Conservation (phyloP, 1,140 invertebrate genomes). For the Meloidogyne chitwoodi region DNA sequence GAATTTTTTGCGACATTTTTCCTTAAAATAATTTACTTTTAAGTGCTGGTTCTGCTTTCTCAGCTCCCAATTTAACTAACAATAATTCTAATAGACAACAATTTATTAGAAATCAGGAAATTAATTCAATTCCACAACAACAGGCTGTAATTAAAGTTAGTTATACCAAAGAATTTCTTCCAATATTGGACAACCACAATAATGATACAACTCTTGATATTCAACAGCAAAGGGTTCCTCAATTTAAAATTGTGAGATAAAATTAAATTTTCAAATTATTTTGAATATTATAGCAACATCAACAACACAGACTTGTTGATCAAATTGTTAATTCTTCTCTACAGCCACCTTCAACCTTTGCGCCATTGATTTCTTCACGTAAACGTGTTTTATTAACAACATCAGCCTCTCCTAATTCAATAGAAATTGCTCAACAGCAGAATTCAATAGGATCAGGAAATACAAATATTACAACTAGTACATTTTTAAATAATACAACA, state of each 20-base stretch:
- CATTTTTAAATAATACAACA: not conserved
- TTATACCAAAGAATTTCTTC: constrained; percentile 10
- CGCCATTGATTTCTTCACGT: constrained; percentile 26
- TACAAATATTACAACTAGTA: not conserved
- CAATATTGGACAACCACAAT: not conserved
- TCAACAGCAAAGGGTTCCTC: not conserved
- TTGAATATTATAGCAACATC: not conserved
- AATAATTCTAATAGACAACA: not conserved
- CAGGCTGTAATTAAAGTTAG: constrained; percentile 23
- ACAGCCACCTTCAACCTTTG: not conserved
- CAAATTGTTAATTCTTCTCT: not conserved
- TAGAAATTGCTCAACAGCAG: not conserved
- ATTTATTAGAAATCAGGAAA: not conserved
- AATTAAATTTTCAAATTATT: not conserved
- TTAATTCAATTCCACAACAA: not conserved
- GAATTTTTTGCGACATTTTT: not conserved
- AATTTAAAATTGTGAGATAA: not conserved
- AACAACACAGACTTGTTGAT: not conserved
- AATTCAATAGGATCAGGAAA: not conserved
- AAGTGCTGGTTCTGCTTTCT: constrained; percentile 14
- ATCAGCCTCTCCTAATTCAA: not conserved
- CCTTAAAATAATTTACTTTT: not conserved
- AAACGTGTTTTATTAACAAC: constrained; percentile 15
- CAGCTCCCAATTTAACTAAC: constrained; percentile 4
- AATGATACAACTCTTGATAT: not conserved